A percentile compares a stretch with the other conserved stretches of the same genome.
Evolutionary conservation across 2,888 invertebrate genomes (phyloP).

Genomic region (Lissonota sp.): DNA sequence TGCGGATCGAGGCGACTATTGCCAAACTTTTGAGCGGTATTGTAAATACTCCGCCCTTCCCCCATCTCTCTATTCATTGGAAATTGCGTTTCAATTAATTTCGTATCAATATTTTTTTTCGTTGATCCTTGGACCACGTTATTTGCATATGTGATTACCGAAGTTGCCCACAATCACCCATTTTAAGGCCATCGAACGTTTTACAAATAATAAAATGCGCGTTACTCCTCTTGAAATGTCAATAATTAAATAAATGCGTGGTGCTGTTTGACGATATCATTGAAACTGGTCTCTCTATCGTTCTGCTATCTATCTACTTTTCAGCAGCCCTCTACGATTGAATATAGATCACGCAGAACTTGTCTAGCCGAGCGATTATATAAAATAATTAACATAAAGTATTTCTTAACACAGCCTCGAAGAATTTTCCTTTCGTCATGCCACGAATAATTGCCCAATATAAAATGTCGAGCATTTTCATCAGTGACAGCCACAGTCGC

Average conservation of each 20-base stretch:
- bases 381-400: too few relatives aligned
- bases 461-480: background rate
- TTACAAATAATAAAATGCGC: too few relatives aligned
- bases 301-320: too few relatives aligned
- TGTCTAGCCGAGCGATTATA: too few relatives aligned
- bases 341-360: background rate
- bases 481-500: slow-evolving; percentile 96
- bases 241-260: too few relatives aligned
- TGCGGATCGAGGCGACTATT: too few relatives aligned
- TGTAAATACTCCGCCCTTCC: too few relatives aligned
- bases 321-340: too few relatives aligned
- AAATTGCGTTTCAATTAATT: slow-evolving; percentile 19
- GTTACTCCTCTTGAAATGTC: too few relatives aligned
- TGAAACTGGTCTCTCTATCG: too few relatives aligned
- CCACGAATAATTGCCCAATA: background rate
- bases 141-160: slow-evolving; percentile 21
- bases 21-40: too few relatives aligned
- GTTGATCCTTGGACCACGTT: background rate
- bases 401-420: background rate
- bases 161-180: slow-evolving; percentile 22
- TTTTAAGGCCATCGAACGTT: background rate
- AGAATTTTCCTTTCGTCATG: background rate
- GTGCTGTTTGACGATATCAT: too few relatives aligned
- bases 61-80: background rate
- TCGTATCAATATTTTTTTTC: background rate